A percentile compares a stretch with the other conserved stretches of the same genome.
Evolutionary conservation across 2,888 invertebrate genomes (phyloP).

Genomic region (Ophioninae sp.): DNA sequence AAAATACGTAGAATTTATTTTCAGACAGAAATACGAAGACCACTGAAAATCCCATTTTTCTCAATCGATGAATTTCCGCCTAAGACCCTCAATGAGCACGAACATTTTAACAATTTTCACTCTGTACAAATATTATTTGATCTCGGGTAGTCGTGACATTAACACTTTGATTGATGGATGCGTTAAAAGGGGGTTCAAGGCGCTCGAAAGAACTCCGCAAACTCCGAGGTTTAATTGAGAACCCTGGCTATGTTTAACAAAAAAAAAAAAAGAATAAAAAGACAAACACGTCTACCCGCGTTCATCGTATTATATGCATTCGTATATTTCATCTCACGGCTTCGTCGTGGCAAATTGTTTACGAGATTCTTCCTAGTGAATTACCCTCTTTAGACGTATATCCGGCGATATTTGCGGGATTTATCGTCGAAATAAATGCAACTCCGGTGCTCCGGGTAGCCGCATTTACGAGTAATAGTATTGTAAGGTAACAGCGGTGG

Average conservation of each 20-base stretch:
- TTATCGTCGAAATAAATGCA: constrained; percentile 62
- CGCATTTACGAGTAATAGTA: constrained; percentile 56
- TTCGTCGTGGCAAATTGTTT: constrained; percentile 59
- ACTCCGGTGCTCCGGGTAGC: constrained; percentile 47
- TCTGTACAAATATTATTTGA: constrained; percentile 36
- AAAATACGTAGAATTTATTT: no score
- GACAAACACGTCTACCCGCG: constrained; percentile 14
- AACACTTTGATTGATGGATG: constrained; percentile 36
- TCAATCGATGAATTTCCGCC: neutral
- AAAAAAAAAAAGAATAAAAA: constrained; percentile 20
- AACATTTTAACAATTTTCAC: no score
- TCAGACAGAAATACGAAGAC: neutral
- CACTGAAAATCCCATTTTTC: neutral
- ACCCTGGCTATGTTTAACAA: constrained; percentile 14
- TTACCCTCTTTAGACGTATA: constrained; percentile 60
- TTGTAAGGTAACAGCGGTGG: constrained; percentile 42
- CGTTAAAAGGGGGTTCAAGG: constrained; percentile 17
- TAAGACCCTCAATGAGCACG: no score
- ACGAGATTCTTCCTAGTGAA: constrained; percentile 59
- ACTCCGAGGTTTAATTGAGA: constrained; percentile 39
- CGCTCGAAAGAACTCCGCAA: neutral
- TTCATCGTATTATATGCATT: constrained; percentile 42
- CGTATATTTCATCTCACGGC: constrained; percentile 55
- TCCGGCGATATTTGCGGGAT: constrained; percentile 61
- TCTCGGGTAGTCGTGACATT: constrained; percentile 43